These are phyloP conservation scores for Pelecanoides urinatrix DNA, from an alignment of 2,113 vertebrate species.

Conservation along the genomic window DNA sequence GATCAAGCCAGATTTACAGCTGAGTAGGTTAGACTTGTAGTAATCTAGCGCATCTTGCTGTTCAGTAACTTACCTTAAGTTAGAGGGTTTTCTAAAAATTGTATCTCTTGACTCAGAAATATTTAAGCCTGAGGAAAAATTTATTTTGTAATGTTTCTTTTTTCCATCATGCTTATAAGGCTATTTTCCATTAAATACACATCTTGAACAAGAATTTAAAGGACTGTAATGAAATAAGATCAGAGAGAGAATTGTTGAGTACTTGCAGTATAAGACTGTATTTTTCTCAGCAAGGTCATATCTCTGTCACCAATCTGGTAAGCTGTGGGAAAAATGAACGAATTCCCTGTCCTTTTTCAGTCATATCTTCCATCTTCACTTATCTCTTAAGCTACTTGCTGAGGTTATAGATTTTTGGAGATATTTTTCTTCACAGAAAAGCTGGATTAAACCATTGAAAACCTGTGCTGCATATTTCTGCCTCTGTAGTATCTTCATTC, in stretches of 20 bases:
- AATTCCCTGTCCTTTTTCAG: background rate
- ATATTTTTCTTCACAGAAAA: background rate
- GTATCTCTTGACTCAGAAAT: background rate
- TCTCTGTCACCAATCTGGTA: background rate
- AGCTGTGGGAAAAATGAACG: background rate
- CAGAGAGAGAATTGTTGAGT: background rate
- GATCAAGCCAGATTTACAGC: background rate
- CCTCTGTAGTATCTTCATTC: background rate
- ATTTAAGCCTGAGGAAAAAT: background rate
- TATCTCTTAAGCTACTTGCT: background rate
- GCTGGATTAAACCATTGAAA: background rate
- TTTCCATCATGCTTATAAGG: background rate
- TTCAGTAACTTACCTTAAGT: background rate
- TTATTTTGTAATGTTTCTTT: background rate
- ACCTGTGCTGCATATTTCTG: background rate
- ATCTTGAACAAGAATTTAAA: background rate
- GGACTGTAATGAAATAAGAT: background rate
- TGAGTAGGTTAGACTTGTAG: background rate
- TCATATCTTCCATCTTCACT: background rate
- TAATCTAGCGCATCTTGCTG: background rate
- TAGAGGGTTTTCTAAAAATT: background rate
- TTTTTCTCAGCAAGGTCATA: background rate
- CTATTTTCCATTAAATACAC: background rate
- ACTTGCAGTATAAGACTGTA: background rate
- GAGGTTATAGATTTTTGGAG: background rate